phyloP scores from a whole-genome alignment of 1,140 invertebrate genomes.

The Drosophila bocki region DNA sequence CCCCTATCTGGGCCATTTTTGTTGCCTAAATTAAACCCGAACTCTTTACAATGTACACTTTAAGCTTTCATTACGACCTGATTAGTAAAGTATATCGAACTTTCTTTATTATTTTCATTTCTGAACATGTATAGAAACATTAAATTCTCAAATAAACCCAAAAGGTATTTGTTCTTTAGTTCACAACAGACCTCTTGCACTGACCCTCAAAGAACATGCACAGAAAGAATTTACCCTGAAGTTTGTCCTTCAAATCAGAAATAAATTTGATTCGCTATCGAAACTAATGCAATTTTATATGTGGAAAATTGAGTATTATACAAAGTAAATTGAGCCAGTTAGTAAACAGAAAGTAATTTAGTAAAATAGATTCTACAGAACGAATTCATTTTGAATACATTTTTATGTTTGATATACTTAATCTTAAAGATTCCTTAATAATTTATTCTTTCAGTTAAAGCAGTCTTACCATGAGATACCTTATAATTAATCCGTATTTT shows the following conservation, averaged over 20 bases:
- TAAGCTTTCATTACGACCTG: not conserved
- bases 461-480: not conserved
- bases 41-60: not conserved
- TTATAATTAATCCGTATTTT: not conserved
- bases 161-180: not conserved
- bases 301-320: not conserved
- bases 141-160: not conserved
- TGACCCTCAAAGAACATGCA: constrained; percentile 17
- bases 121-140: not conserved
- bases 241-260: constrained; percentile 21
- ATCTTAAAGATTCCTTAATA: not conserved
- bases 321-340: not conserved
- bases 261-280: constrained; percentile 7
- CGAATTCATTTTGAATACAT: no score
- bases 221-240: constrained; percentile 13
- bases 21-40: not conserved
- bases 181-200: constrained; percentile 11
- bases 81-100: not conserved
- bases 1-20: not conserved
- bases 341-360: not conserved
- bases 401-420: not conserved
- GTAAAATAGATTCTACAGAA: no score
- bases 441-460: not conserved
- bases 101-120: not conserved
- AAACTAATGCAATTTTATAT: constrained; percentile 9